Percentiles rank a stretch among this genome's conserved stretches.
Evolutionary conservation across 2,113 vertebrate genomes (phyloP).

Genomic region (Salvelinus fontinalis): DNA sequence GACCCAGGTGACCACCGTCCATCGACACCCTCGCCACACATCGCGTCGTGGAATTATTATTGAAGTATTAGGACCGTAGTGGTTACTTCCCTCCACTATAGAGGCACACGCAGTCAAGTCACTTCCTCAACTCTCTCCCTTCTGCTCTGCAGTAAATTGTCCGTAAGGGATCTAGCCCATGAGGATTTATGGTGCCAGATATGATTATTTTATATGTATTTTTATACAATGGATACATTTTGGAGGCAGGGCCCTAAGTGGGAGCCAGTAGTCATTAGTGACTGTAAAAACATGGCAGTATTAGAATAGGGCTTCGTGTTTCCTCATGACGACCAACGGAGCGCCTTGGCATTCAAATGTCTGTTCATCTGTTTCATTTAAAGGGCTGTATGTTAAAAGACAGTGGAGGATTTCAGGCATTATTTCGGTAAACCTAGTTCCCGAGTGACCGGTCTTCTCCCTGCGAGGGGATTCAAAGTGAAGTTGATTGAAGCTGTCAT

Average conservation of each 20-base stretch:
- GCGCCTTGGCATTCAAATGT: conserved; percentile 39
- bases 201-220: conserved; percentile 52
- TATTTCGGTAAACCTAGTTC: conserved; percentile 30
- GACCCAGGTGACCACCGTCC: conserved; percentile 35
- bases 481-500: too few relatives aligned
- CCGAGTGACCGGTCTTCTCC: neutral
- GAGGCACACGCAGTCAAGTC: conserved; percentile 6
- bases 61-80: conserved; percentile 37
- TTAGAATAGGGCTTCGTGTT: conserved; percentile 48
- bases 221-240: conserved; percentile 51
- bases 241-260: conserved; percentile 47
- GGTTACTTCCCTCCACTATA: neutral
- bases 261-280: conserved; percentile 53
- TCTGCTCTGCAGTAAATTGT: conserved; percentile 50
- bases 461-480: too few relatives aligned
- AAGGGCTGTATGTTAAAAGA: conserved; percentile 25
- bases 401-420: conserved; percentile 5
- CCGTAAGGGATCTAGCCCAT: conserved; percentile 55
- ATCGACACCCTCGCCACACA: conserved; percentile 32
- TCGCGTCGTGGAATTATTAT: conserved; percentile 49
- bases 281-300: conserved; percentile 42
- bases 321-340: conserved; percentile 29
- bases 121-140: neutral
- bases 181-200: conserved; percentile 61
- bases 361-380: conserved; percentile 27